Base-by-base conservation (phyloP, 2,113 vertebrate species). In the Sander lucioperca region DNA sequence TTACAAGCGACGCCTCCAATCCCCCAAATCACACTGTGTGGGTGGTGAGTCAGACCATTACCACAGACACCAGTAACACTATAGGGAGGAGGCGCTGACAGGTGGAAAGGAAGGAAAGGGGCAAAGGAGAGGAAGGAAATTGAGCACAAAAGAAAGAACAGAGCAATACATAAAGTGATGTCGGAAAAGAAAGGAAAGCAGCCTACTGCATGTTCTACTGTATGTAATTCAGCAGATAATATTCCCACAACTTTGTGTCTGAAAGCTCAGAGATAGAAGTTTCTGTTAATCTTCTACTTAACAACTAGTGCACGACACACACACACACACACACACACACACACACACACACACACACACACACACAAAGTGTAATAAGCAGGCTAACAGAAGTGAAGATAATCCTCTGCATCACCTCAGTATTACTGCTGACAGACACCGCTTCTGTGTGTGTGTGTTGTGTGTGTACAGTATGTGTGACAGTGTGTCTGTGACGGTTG, bases 341-440 rank as follows among this genome's bases (percentile, higher is more conserved):
- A 66, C 50, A 56, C 54, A 58, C 70, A 56, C 71, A 66, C 50
- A 56, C 54, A 58, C 70, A 48, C 39, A 67, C 54, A 65, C 75
- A 80, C 58, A 47, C 18, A 63, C 25, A 58, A 21, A 59, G 72
- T 88, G 73, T 84, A 83, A 86, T 90, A 87, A 91, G 84, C 86
- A 82, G 47, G 79, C 77, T 78, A 82, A 88, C 77, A 83, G 77
- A 74, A 86, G 88, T 73, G 63, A 79, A 82, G 81, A 79, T 93
- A 92, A 92, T 92, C 90, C 89, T 66, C 68, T 81, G 77, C 87
- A 80, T 80, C 86, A 85, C 86, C 85, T 92, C 76, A 82, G 83
- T 81, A 80, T 85, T 81, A 73, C 78, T 51, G 80, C 84, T 86
- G 88, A 90, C 86, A 85, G 81, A 79, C 80, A 76, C 75, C 62